These are phyloP conservation scores for Halocynthia aurantium DNA, from an alignment of 23 tunicate species.

Conservation along the genomic window DNA sequence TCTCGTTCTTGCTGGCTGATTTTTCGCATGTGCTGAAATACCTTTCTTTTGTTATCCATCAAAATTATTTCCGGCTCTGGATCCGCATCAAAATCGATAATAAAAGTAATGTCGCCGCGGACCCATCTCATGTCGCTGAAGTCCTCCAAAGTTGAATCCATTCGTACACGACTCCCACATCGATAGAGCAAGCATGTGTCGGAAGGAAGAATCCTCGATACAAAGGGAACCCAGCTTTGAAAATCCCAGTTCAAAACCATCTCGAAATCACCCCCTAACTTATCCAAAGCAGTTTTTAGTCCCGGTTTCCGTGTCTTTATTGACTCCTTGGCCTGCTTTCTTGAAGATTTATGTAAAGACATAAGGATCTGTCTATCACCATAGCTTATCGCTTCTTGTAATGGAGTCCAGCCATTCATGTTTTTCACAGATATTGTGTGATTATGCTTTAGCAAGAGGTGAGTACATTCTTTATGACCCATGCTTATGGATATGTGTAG, in stretches of 20 bases:
- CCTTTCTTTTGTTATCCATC: constrained; percentile 68
- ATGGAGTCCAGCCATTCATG: constrained; percentile 63
- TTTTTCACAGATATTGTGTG: constrained; percentile 48
- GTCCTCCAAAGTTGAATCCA: constrained; percentile 90
- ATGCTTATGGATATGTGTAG: constrained; percentile 72
- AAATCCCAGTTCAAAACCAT: constrained; percentile 84
- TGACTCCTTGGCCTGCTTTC: constrained; percentile 43
- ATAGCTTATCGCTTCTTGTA: constrained; percentile 89
- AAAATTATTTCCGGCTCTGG: constrained; percentile 51
- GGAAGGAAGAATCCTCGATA: constrained; percentile 77
- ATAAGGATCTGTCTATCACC: constrained; percentile 61
- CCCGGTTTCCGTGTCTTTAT: constrained; percentile 37
- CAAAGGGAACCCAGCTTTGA: constrained; percentile 91
- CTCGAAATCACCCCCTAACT: constrained; percentile 64
- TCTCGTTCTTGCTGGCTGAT: constrained; percentile 33
- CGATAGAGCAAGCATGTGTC: constrained; percentile 68
- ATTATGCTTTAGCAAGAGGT: constrained; percentile 44
- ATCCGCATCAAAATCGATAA: constrained; percentile 48
- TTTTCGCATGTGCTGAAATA: constrained; percentile 45
- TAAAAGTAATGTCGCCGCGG: constrained; percentile 61
- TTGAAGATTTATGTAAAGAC: constrained; percentile 25
- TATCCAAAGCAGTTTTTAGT: constrained; percentile 43
- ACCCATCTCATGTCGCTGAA: constrained; percentile 77
- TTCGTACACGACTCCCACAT: constrained; percentile 44
- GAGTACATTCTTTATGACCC: constrained; percentile 71